phyloP scores from a whole-genome alignment of 2,888 invertebrate genomes.

The Agonopterix arenella region DNA sequence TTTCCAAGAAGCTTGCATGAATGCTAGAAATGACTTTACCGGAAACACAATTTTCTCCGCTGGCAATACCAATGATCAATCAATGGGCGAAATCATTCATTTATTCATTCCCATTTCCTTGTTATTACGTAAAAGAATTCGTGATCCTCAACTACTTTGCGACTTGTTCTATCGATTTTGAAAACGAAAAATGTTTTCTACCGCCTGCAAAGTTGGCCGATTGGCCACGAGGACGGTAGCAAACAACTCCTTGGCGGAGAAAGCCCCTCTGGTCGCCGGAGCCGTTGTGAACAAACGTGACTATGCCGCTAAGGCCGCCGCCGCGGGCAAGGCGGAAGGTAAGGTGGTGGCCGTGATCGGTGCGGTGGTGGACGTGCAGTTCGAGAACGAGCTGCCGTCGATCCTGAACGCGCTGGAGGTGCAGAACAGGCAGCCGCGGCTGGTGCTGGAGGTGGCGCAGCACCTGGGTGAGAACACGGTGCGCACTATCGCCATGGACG shows the following conservation, averaged over 20 bases:
- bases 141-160: constrained; percentile 38
- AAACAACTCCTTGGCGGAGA: constrained; percentile 69
- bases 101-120: not conserved
- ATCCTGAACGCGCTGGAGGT: constrained; percentile 98
- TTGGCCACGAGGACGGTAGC: constrained; percentile 69
- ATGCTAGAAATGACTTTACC: no score
- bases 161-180: constrained; percentile 37
- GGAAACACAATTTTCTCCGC: not conserved
- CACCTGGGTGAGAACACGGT: constrained; percentile 95
- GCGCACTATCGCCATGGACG: constrained; percentile 95
- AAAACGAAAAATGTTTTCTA: constrained; percentile 64
- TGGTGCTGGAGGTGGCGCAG: constrained; percentile 93
- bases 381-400: constrained; percentile 93
- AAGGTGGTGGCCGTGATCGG: constrained; percentile 96
- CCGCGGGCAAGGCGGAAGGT: constrained; percentile 66
- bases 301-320: constrained; percentile 56
- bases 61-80: not conserved
- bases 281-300: constrained; percentile 61
- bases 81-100: not conserved
- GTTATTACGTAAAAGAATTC: constrained; percentile 50
- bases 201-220: constrained; percentile 70
- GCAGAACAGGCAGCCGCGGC: constrained; percentile 84
- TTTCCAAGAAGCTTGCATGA: no score
- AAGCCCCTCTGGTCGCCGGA: constrained; percentile 65
- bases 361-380: constrained; percentile 98